Base-by-base conservation (phyloP, 2,888 invertebrate genomes). In the Achlya flavicornis region DNA sequence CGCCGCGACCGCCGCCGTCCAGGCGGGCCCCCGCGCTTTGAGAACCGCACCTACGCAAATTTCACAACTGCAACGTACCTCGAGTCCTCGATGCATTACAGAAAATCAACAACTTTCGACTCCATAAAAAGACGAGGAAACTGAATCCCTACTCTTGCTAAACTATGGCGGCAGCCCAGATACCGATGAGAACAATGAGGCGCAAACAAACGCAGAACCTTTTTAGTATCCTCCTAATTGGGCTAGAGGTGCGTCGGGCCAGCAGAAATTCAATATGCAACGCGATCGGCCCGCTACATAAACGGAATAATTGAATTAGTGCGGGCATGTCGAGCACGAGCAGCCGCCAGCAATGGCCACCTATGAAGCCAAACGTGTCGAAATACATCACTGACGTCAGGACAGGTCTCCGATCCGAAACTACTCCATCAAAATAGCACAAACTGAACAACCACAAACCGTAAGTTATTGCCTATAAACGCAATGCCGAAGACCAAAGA, bases 301-400 rank as follows among this genome's bases (percentile, higher is more conserved):
- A 89, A 91, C 85, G 86, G 89, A 92, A 90, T 92, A 90, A 91
- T 92, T 90, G 85, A 91, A 91, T 91, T 89, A 90, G 88, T 87
- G 85, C 84, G 79, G 78, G 82, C 83, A 83, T 88, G 86, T 85
- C 79, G 84, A 83, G 81, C 87, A 86, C 82, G 83, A 78, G 79
- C 77, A 76, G 72, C 76, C 72, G 76, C 71, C 75, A 77, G 72
- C 70, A 70, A 68, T 77, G 82, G 71, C 83, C 83, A 87, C 84
- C 84, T 80, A 84, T 80, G 81, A 68, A 76, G 79, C 66, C 64
- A 63, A 71, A 64, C 53, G 66, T 76, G 73, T 70, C 70, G 76
- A 78, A 79, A 78, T 69, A 64, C 64, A 63, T 61, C 62, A 62
- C 57, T 63, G 68, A 63, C 66, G 67, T 65, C 65, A 71, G 58